Conservation (phyloP, 1,140 invertebrate species). For the Drosophila kikkawai region DNA sequence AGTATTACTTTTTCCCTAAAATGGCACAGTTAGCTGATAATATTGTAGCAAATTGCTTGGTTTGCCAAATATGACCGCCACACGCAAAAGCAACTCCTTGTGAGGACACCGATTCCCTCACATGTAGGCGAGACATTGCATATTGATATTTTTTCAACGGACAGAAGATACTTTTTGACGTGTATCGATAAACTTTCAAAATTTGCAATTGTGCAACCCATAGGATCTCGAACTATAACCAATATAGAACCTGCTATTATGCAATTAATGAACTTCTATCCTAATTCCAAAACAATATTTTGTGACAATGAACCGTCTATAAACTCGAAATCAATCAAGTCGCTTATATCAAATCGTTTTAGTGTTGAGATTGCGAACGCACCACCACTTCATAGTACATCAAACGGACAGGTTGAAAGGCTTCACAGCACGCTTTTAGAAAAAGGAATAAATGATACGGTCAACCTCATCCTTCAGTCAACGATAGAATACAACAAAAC, state of each 20-base stretch:
- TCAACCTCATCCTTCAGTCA: constrained; percentile 12
- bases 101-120: neutral
- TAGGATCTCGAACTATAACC: constrained; percentile 5
- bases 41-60: constrained; percentile 7
- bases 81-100: neutral
- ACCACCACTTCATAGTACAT: neutral
- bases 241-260: constrained; percentile 1
- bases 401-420: constrained; percentile 7
- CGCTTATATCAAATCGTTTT: neutral
- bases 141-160: constrained; percentile 2
- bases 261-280: constrained; percentile 4
- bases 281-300: neutral
- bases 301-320: constrained; percentile 16
- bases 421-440: constrained; percentile 16
- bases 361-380: constrained; percentile 9
- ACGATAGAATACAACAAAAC: constrained; percentile 1
- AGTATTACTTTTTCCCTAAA: constrained; percentile 17
- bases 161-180: constrained; percentile 6
- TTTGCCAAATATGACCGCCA: constrained; percentile 20
- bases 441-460: neutral
- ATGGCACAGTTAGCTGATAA: neutral
- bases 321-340: neutral
- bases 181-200: neutral
- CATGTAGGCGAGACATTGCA: neutral
- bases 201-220: constrained; percentile 8